Evolutionary conservation across 1,140 invertebrate species (phyloP).

Genomic region (Copidosoma floridanum): DNA sequence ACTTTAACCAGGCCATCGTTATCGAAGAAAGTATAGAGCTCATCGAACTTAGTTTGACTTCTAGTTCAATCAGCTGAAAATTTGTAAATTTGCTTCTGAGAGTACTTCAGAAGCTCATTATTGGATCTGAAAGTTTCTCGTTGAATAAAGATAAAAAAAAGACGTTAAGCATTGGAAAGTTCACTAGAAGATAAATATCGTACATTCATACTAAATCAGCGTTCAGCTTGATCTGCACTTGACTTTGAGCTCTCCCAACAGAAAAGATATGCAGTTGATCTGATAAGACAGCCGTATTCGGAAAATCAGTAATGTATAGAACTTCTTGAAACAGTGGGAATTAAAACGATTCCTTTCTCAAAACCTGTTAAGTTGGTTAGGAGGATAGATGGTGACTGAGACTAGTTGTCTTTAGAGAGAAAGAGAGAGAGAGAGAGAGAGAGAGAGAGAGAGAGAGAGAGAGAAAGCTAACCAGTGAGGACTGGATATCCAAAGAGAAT

Average conservation of each 20-base stretch:
- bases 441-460: not conserved
- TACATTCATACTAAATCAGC: not conserved
- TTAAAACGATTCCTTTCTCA: too few relatives aligned
- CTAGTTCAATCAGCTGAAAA: not conserved
- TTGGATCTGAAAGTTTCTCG: too few relatives aligned
- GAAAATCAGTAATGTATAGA: too few relatives aligned
- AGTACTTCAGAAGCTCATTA: not conserved
- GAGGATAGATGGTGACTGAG: not conserved
- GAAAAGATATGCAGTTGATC: not conserved
- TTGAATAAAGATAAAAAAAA: not conserved
- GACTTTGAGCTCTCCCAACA: not conserved
- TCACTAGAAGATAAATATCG: not conserved
- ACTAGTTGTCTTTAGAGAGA: not conserved
- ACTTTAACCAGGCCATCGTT: too few relatives aligned
- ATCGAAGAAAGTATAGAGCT: not conserved
- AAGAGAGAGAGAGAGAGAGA: too few relatives aligned
- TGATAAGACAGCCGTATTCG: too few relatives aligned
- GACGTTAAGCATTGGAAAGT: not conserved
- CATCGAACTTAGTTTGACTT: not conserved
- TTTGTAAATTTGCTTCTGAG: not conserved
- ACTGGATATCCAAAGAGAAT: too few relatives aligned
- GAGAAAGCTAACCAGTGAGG: not conserved
- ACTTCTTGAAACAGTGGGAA: too few relatives aligned
- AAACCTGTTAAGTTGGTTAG: too few relatives aligned
- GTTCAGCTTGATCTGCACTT: not conserved